Evolutionary conservation across 2,113 vertebrate genomes (phyloP).

Genomic region (Dasypus novemcinctus): DNA sequence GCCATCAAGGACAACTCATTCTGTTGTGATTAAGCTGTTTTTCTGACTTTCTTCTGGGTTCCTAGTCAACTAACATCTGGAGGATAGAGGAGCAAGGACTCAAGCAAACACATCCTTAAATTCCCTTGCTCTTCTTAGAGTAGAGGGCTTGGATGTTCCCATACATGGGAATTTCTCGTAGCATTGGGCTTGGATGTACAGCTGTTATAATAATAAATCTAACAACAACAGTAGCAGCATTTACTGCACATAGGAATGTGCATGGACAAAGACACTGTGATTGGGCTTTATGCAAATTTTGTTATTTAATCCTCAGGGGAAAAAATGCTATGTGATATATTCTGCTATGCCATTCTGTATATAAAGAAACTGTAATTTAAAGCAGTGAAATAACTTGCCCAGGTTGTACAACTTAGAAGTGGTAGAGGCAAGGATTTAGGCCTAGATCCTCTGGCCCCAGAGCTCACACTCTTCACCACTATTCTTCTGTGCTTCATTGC

Average conservation of each 20-base stretch:
- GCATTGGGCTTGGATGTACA: background rate
- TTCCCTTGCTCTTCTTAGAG: background rate
- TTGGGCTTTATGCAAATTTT: background rate
- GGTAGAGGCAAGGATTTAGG: background rate
- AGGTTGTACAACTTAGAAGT: background rate
- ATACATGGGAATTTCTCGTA: background rate
- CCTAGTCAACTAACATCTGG: background rate
- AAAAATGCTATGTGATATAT: background rate
- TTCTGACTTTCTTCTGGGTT: background rate
- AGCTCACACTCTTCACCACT: background rate
- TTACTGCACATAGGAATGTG: background rate
- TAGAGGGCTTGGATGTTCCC: background rate
- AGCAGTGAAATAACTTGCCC: slow-evolving; percentile 18
- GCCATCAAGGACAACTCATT: background rate
- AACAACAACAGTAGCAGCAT: background rate
- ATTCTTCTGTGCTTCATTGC: background rate
- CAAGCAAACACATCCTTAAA: background rate
- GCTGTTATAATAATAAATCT: background rate
- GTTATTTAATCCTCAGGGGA: background rate
- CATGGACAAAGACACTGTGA: background rate
- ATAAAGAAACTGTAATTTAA: background rate
- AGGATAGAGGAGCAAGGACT: background rate
- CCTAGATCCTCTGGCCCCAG: background rate
- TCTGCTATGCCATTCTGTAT: background rate
- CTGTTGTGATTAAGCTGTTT: background rate